Evolutionary conservation across 2,888 invertebrate species (phyloP), one percentile per base, ranked within the genome.

Genomic region (Ommatoiulus sabulosus): DNA sequence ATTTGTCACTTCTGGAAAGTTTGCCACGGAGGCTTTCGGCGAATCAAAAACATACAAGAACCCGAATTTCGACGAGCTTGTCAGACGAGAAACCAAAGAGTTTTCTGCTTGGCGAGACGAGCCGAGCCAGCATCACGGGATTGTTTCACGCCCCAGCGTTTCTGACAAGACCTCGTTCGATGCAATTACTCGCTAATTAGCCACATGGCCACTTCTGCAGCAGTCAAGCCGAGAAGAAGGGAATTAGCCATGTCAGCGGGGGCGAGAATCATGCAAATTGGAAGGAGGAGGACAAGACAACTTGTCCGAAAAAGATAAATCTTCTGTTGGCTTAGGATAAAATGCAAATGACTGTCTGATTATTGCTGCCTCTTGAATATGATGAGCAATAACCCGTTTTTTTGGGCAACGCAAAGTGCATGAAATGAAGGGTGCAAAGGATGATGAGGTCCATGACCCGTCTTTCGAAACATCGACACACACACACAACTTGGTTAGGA

Each of bases 391-490:
- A 72, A 72, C 72, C 24, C 24, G 8, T 15, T 63, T 63, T 63
- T 72, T 63, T 63, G 20, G 8, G 35, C 35, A 35, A 35, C 35
- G 35, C 57, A 0, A 5, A 24, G 8, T 72, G 48, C 48, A 48
- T 2, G 1, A 20, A 10, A 2, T 24, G 72, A n/a, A 72, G 72
- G 10, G 72, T 72, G 85, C 44, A 44, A 85, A 85, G 44, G 85
- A 35, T 35, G 35, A 35, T 35, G 35, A 35, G 85, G 85, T 85
- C 46, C 46, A 85, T 85, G 85, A 85, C 85, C 85, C 44, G 44
- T 46, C 85, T 85, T 35, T 35, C 35, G 35, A 35, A 35, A 35
- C 35, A 35, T 35, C 35, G 85, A 44, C 44, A 85, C 6, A 24
- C 3, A 24, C 2, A 24, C 10, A 15, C 46, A n/a, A 85, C 44